Conservation (phyloP, 2,888 invertebrate species). For the Rhagonycha lutea region DNA sequence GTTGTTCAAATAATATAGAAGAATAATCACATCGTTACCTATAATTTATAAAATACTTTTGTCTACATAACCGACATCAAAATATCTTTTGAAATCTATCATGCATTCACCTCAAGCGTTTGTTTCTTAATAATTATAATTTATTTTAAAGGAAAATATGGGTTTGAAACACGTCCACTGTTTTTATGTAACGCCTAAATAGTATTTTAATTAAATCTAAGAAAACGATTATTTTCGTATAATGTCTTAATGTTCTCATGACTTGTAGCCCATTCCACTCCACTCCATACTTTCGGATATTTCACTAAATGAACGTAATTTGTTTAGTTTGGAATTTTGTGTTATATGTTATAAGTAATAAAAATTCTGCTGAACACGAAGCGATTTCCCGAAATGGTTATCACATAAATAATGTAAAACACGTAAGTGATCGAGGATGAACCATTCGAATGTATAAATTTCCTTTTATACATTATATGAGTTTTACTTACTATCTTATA, state of each 20-base stretch:
- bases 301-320: neutral
- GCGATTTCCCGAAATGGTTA: constrained; percentile 18
- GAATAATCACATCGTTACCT: neutral
- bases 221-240: constrained; percentile 6
- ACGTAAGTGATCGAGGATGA: constrained; percentile 1
- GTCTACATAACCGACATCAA: constrained; percentile 14
- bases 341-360: constrained; percentile 1
- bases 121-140: constrained; percentile 17
- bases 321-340: constrained; percentile 1
- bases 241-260: constrained; percentile 14
- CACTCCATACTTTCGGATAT: neutral
- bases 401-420: constrained; percentile 20
- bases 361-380: constrained; percentile 14
- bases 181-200: constrained; percentile 10
- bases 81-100: constrained; percentile 20
- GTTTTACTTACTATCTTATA: neutral
- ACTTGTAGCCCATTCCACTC: neutral
- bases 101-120: constrained; percentile 17
- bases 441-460: neutral
- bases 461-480: neutral
- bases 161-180: constrained; percentile 16
- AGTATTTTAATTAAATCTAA: constrained; percentile 19
- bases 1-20: constrained; percentile 9
- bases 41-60: constrained; percentile 14
- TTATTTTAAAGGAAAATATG: constrained; percentile 13